Evolutionary conservation across 1,140 invertebrate species (phyloP), one percentile per base, ranked within the genome.

Genomic region (Polypedilum vanderplanki): DNA sequence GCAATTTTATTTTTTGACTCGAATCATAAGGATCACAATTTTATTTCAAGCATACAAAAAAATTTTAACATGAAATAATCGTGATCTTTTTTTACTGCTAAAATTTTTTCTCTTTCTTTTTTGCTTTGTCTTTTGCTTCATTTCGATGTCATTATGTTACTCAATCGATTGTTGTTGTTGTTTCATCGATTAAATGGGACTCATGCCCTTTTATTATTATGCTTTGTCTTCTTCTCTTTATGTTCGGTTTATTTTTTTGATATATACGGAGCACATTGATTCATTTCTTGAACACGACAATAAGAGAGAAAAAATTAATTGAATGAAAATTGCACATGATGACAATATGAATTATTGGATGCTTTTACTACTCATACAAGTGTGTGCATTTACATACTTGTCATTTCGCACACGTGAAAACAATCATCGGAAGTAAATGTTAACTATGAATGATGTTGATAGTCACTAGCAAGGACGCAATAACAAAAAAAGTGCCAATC

Each of bases 271-370:
- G 46, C 46, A 57, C n/a, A 17, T 57, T 57, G 46, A 12, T 57
- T 57, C n/a, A 15, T 12, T 57, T 15, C n/a, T 57, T 15, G 65
- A 18, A 20, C 15, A 67, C 12, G n/a, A 67, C 7, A 7, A 20
- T 1, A n/a, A 70, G 65, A n/a, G 17, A 70, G 18, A 70, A 70
- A 70, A 70, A 70, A 18, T 70, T 70, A 70, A 70, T 70, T 70
- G 65, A 70, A 70, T 70, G 65, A 70, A 70, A 70, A 70, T 70
- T 70, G 65, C 65, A 70, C 9, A n/a, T 70, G 65, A 70, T 70
- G 65, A 18, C 65, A 70, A 70, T 70, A 18, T 70, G 65, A 70
- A 70, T 18, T 70, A 70, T 70, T n/a, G 65, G 65, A 70, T 7
- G 17, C 18, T 18, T n/a, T 5, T 1, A 33, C 24, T 33, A 33